Base-by-base conservation (phyloP, 2,888 invertebrate species). In the Pseudoips prasinana region DNA sequence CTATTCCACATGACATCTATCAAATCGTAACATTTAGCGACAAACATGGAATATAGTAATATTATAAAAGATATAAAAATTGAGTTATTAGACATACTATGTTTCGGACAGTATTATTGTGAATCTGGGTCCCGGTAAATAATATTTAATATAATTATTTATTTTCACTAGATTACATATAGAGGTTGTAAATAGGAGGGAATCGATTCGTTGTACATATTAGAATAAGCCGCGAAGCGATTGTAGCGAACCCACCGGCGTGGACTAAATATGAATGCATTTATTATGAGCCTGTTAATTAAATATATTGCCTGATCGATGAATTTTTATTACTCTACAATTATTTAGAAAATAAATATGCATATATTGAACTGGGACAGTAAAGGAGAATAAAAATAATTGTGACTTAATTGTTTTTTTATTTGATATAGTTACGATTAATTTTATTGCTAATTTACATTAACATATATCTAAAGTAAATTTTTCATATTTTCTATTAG, bases 91-190 rank as follows among this genome's bases (percentile, higher is more conserved):
- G n/a, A n/a, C n/a, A n/a, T n/a, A n/a, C n/a, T n/a, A n/a, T n/a
- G n/a, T n/a, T n/a, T n/a, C n/a, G n/a, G n/a, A n/a, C n/a, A n/a
- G n/a, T n/a, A n/a, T n/a, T n/a, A n/a, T n/a, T n/a, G n/a, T n/a
- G n/a, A 14, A 14, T 14, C 14, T 2, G 14, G 14, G 14, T 3
- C 38, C 41, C 22, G 25, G 53, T 49, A 43, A 31, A 47, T 62
- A 64, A 47, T 70, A 67, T 73, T 73, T 72, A 65, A 67, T 61
- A 53, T 71, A 60, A 53, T 71, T 83, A 84, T 83, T 83, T 85
- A 83, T 85, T 83, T 71, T 62, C 61, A 50, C 58, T 63, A 64
- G 60, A 50, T 56, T 59, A 58, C 56, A n/a, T n/a, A n/a, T n/a
- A n/a, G n/a, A n/a, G 55, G 46, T 46, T 84, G 76, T 82, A 83